phyloP scores from a whole-genome alignment of 1,140 invertebrate genomes.

The Bombus pyrosoma region DNA sequence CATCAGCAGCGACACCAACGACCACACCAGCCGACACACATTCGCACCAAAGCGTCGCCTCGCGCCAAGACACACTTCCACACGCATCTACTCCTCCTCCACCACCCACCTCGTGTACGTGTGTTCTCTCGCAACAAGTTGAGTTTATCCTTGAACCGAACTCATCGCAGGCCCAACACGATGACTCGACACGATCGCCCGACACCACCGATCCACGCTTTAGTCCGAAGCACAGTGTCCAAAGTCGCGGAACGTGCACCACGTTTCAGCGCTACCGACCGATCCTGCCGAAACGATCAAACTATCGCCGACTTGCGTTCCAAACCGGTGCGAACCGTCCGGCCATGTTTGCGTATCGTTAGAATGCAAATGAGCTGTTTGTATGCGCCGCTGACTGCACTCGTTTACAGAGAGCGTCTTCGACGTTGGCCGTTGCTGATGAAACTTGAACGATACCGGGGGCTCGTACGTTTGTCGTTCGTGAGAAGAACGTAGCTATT shows the following conservation, averaged over 20 bases:
- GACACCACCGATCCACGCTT: too few relatives aligned
- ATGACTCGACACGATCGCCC: too few relatives aligned
- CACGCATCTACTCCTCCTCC: not conserved
- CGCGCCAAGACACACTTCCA: not conserved
- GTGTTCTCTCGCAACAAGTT: constrained; percentile 30
- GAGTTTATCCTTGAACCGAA: constrained; percentile 10
- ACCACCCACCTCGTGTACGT: not conserved
- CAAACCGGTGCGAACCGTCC: too few relatives aligned
- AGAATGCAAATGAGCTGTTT: too few relatives aligned
- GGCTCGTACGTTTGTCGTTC: not conserved
- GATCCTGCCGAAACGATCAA: not conserved
- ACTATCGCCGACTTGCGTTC: not conserved
- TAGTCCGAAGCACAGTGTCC: not conserved
- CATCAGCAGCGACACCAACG: not conserved
- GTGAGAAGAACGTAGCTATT: too few relatives aligned
- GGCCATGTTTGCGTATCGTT: too few relatives aligned
- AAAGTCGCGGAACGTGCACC: not conserved
- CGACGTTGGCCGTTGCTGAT: not conserved
- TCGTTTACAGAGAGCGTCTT: not conserved
- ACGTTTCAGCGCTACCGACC: too few relatives aligned
- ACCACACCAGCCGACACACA: not conserved
- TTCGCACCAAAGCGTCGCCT: not conserved
- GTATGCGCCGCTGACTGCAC: not conserved
- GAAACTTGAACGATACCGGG: too few relatives aligned
- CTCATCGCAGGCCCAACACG: too few relatives aligned